These are phyloP conservation scores for Eriosoma lanigerum DNA, from an alignment of 1,140 invertebrate genomes.

Conservation along the genomic window DNA sequence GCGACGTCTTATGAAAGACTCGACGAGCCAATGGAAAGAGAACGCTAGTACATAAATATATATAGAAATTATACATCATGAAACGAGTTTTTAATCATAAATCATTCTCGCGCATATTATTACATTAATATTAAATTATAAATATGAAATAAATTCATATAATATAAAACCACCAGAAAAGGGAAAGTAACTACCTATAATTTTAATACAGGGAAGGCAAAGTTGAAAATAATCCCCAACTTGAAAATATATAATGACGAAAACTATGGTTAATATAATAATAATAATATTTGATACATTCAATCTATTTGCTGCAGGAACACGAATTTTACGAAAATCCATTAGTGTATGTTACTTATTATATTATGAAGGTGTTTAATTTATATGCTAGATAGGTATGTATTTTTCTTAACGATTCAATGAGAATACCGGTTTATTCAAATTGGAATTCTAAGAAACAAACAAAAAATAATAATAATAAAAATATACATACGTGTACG, in stretches of 20 bases:
- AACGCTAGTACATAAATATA: neutral
- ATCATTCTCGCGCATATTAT: constrained; percentile 8
- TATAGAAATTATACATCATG: neutral
- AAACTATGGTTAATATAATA: constrained; percentile 1
- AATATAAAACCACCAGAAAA: neutral
- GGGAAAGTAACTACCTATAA: constrained; percentile 21
- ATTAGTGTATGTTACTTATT: neutral
- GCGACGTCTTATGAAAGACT: neutral
- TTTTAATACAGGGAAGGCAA: neutral
- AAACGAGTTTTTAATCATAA: constrained; percentile 46
- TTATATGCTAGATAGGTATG: neutral
- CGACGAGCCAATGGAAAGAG: constrained; percentile 4
- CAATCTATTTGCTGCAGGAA: neutral
- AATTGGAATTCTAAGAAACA: constrained; percentile 20
- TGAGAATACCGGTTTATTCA: constrained; percentile 32
- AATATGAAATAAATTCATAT: constrained; percentile 37
- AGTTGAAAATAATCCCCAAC: neutral
- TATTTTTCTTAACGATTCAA: neutral
- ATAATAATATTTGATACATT: neutral
- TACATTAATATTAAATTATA: constrained; percentile 8
- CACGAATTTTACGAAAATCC: constrained; percentile 12
- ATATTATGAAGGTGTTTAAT: neutral
- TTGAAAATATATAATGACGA: neutral
- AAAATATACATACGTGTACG: neutral
- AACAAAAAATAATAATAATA: neutral